Base-by-base conservation (phyloP, 1,140 invertebrate genomes). In the Holotrichia oblita region DNA sequence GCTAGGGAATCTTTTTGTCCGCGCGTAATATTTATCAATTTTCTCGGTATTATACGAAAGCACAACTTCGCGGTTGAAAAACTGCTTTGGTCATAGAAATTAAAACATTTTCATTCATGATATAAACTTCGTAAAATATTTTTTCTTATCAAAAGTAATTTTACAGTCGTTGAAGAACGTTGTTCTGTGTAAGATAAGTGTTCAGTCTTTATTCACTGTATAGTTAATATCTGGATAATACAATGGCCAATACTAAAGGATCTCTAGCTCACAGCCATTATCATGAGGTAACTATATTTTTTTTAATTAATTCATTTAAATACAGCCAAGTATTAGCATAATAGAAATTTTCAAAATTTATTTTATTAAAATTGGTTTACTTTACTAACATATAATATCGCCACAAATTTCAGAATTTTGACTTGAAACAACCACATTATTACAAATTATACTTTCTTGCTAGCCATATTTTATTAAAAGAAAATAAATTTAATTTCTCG, bases 241-340 rank as follows among this genome's bases (percentile, higher is more conserved):
- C 61, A 17, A 64, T 64, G 61, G 61, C 61, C 14, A 27, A 27
- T 64, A 27, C 22, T 64, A 64, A 64, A 64, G 61, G 61, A 64
- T 22, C 61, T 17, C 9, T 27, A 0, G 17, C 20, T 8, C 24
- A 27, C 0, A 17, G 22, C 17, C 8, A 64, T 4, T 2, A 17
- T 22, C 61, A 14, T 8, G n/a, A 64, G 61, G 61, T 64, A 64
- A 64, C 17, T 22, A 17, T 20, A 64, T 22, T 6, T 22, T 64
- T 7, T 64, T 64, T 22, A 22, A n/a, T n/a, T 22, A 64, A 3
- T 17, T 0, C 17, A 64, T 22, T 64, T 22, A 64, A 0, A 61
- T n/a, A n/a, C n/a, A n/a, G n/a, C n/a, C n/a, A n/a, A n/a, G n/a
- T n/a, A n/a, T n/a, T n/a, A n/a, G n/a, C n/a, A n/a, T n/a, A n/a